Conservation (phyloP, 2,113 vertebrate genomes). For the Phyllostomus hastatus region DNA sequence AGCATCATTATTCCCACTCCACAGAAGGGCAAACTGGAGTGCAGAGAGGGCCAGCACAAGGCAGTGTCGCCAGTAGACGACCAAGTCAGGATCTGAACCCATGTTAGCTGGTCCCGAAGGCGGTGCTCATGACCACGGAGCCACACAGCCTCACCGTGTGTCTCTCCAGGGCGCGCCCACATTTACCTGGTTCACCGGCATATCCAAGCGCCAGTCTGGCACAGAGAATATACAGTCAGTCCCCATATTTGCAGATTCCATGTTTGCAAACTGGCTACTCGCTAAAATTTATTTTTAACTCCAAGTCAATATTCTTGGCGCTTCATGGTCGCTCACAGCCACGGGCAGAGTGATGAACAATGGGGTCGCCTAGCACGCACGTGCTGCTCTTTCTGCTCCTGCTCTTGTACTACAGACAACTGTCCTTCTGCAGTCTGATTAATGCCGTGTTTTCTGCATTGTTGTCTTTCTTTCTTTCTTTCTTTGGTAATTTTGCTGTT, state of each 20-base stretch:
- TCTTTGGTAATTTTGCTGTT: not conserved
- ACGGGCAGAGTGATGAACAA: not conserved
- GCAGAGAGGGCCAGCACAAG: not conserved
- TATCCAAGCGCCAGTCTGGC: not conserved
- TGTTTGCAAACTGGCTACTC: not conserved
- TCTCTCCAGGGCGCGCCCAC: not conserved
- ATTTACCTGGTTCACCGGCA: not conserved
- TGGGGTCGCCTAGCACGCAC: accelerated
- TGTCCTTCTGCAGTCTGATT: not conserved
- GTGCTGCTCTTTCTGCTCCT: not conserved
- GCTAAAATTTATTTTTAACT: not conserved
- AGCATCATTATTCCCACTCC: not conserved
- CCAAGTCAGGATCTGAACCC: not conserved
- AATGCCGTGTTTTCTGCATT: not conserved
- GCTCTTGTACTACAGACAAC: not conserved
- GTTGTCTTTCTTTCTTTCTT: too few species aligned
- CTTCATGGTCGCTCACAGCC: not conserved
- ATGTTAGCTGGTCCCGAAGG: not conserved
- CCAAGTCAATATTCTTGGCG: not conserved
- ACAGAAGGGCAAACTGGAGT: not conserved
- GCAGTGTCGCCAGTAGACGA: not conserved
- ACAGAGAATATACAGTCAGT: accelerated
- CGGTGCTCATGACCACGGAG: not conserved
- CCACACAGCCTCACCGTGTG: not conserved
- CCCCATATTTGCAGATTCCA: not conserved